These are phyloP conservation scores for Odontamblyopus rebecca DNA, from an alignment of 2,797 vertebrate species.

Conservation along the genomic window DNA sequence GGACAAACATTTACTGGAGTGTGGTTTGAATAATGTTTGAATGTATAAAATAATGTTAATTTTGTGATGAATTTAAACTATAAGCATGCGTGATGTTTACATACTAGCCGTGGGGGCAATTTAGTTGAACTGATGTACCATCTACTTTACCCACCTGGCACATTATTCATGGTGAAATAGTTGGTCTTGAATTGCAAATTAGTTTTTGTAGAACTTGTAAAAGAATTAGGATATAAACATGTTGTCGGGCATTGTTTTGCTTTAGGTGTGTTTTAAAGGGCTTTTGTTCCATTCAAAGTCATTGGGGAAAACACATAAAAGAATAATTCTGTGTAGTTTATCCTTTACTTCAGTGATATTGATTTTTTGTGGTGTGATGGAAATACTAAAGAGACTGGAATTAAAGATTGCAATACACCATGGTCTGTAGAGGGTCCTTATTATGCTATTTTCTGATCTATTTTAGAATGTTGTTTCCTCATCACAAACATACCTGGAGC, in stretches of 20 bases:
- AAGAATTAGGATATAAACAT: not conserved
- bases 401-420: too few relatives aligned
- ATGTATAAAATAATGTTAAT: not conserved
- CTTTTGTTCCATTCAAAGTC: not conserved
- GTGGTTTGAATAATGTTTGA: not conserved
- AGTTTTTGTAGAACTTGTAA: not conserved
- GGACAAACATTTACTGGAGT: conserved; percentile 11
- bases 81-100: not conserved
- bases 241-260: not conserved
- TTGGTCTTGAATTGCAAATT: not conserved
- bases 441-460: too few relatives aligned
- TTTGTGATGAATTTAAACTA: not conserved
- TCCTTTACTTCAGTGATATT: not conserved
- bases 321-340: not conserved
- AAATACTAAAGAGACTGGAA: too few relatives aligned
- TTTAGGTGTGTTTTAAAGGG: not conserved
- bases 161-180: not conserved
- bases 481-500: too few relatives aligned
- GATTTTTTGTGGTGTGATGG: not conserved
- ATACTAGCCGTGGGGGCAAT: not conserved
- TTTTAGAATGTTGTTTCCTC: too few relatives aligned
- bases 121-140: not conserved
- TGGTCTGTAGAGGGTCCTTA: too few relatives aligned
- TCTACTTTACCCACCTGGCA: not conserved
- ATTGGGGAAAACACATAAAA: not conserved